These are phyloP conservation scores for Rhyacophila evoluta DNA, from an alignment of 2,888 invertebrate species.

Conservation along the genomic window DNA sequence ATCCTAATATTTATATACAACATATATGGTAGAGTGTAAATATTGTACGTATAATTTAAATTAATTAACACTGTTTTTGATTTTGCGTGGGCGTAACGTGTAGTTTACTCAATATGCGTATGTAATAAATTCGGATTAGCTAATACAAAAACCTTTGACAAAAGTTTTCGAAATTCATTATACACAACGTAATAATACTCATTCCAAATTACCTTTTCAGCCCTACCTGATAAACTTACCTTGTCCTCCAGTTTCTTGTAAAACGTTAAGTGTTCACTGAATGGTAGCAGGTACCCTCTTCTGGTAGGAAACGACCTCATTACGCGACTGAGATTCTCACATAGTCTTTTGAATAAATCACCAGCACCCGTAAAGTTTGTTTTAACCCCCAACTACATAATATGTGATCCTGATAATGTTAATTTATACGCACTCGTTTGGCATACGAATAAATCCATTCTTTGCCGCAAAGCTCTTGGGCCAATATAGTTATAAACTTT, in stretches of 20 bases:
- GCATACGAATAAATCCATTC: background rate
- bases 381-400: conserved; percentile 23
- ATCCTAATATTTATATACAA: too few species aligned
- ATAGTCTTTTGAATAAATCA: conserved; percentile 43
- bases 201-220: background rate
- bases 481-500: background rate
- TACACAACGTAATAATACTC: too few species aligned
- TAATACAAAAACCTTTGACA: too few species aligned
- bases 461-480: background rate
- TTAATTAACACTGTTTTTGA: too few species aligned
- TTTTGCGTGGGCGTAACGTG: too few species aligned
- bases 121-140: too few species aligned
- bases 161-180: too few species aligned
- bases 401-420: conserved; percentile 10
- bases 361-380: background rate
- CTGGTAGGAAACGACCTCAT: conserved; percentile 43
- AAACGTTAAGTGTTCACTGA: conserved; percentile 35
- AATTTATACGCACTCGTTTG: background rate
- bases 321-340: conserved; percentile 44
- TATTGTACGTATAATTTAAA: too few species aligned
- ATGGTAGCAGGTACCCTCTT: background rate
- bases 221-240: conserved; percentile 23
- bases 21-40: too few species aligned
- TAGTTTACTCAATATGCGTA: too few species aligned
- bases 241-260: conserved; percentile 27